phyloP scores from a whole-genome alignment of 2,797 vertebrate genomes.

The Lerista edwardsae region DNA sequence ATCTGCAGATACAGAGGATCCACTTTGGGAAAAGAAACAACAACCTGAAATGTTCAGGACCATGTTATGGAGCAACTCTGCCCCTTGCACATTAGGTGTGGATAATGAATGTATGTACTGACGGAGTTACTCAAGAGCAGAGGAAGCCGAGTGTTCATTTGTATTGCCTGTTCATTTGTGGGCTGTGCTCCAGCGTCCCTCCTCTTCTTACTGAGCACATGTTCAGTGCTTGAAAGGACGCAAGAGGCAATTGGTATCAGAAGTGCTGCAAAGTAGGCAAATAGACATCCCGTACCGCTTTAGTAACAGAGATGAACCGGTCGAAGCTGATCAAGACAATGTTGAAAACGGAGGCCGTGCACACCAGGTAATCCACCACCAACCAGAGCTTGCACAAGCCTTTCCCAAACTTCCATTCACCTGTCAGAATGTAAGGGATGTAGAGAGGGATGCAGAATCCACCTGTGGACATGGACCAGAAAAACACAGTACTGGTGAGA shows the following conservation, averaged over 20 bases:
- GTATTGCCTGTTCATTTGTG: background rate
- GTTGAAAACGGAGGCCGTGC: conserved; percentile 81
- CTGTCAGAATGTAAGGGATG: conserved; percentile 79
- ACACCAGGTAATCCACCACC: conserved; percentile 80
- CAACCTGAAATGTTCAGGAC: no score
- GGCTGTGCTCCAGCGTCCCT: no score
- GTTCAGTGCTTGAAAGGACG: background rate
- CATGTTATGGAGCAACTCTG: no score
- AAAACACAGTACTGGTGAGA: background rate
- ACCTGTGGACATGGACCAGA: conserved; percentile 60
- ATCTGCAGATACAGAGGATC: no score
- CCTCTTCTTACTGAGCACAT: background rate
- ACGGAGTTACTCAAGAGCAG: background rate
- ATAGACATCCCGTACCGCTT: conserved; percentile 70
- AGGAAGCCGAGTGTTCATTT: background rate
- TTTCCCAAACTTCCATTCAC: conserved; percentile 77
- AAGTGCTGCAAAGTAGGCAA: background rate
- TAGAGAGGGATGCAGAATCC: conserved; percentile 82
- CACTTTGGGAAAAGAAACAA: no score
- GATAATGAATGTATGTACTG: background rate
- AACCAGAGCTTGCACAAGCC: conserved; percentile 80
- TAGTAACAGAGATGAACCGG: conserved; percentile 79
- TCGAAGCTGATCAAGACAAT: conserved; percentile 83
- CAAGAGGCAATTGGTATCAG: background rate
- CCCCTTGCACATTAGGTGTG: no score